Evolutionary conservation across 2,797 vertebrate species (phyloP).

Genomic region (Cynodonichthys magdalenae): DNA sequence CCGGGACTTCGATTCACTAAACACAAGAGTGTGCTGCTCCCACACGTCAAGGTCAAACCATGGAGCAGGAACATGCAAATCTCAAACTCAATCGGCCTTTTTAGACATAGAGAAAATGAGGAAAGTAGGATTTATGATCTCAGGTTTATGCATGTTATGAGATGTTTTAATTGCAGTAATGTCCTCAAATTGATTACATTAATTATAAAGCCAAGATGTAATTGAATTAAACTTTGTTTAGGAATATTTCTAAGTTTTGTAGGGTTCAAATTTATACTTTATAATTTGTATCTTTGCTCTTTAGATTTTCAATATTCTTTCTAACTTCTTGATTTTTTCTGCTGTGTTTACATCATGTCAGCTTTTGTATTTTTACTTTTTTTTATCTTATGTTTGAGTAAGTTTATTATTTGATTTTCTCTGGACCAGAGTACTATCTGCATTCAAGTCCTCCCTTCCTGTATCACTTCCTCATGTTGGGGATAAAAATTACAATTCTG

Average conservation of each 20-base stretch:
- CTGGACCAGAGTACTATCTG: too few relatives aligned
- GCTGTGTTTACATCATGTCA: too few relatives aligned
- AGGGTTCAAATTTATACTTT: neutral
- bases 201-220: neutral
- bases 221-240: neutral
- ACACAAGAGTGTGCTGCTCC: slow-evolving; percentile 79
- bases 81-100: slow-evolving; percentile 33
- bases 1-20: slow-evolving; percentile 83
- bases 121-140: neutral
- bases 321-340: too few relatives aligned
- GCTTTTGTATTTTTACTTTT: too few relatives aligned
- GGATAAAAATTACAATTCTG: neutral
- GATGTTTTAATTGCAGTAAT: neutral
- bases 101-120: slow-evolving; percentile 9
- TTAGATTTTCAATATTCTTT: too few relatives aligned
- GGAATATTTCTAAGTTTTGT: neutral
- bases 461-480: neutral
- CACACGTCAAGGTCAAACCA: slow-evolving; percentile 83
- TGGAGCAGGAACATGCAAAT: slow-evolving; percentile 69
- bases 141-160: too few relatives aligned
- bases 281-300: neutral
- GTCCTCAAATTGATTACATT: neutral
- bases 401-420: too few relatives aligned
- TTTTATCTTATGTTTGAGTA: too few relatives aligned
- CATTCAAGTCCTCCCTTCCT: too few relatives aligned